phyloP scores from a whole-genome alignment of 2,888 invertebrate genomes.

The Oscheius myriophilus region DNA sequence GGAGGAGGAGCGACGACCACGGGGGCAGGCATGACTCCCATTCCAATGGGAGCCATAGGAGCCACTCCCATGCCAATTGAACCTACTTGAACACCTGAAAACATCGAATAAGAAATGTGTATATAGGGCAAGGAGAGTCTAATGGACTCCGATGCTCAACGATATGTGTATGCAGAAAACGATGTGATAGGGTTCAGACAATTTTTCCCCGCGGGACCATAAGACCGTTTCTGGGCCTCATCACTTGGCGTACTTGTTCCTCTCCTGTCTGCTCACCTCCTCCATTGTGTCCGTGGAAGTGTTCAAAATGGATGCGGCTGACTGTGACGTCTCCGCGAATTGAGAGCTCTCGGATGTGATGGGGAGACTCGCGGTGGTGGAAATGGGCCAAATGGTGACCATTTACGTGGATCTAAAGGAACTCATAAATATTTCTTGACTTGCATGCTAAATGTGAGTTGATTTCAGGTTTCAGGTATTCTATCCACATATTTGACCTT shows the following conservation, averaged over 20 bases:
- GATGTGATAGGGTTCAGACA: too few species aligned
- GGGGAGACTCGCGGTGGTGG: constrained; percentile 30
- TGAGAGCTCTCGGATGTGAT: constrained; percentile 20
- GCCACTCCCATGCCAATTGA: constrained; percentile 3
- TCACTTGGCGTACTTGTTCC: too few species aligned
- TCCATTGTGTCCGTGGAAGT: constrained; percentile 34
- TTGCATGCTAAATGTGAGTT: too few species aligned
- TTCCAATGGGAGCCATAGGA: not conserved
- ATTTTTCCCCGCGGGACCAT: too few species aligned
- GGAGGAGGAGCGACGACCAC: constrained; percentile 11
- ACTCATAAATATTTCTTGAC: too few species aligned
- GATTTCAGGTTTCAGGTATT: too few species aligned
- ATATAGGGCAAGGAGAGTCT: too few species aligned
- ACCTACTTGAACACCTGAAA: constrained; percentile 13
- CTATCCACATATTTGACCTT: too few species aligned
- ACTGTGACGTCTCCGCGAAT: constrained; percentile 28
- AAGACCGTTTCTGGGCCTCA: too few species aligned
- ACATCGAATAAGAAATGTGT: not conserved
- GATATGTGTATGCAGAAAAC: too few species aligned
- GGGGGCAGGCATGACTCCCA: constrained; percentile 1
- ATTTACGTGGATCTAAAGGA: constrained; percentile 19
- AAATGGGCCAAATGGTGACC: constrained; percentile 25
- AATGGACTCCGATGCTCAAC: too few species aligned
- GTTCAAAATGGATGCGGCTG: constrained; percentile 32
- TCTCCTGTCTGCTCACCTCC: constrained; percentile 17